These are phyloP conservation scores for Pseudomugil tenellus DNA, from an alignment of 2,797 vertebrate species.

Conservation along the genomic window DNA sequence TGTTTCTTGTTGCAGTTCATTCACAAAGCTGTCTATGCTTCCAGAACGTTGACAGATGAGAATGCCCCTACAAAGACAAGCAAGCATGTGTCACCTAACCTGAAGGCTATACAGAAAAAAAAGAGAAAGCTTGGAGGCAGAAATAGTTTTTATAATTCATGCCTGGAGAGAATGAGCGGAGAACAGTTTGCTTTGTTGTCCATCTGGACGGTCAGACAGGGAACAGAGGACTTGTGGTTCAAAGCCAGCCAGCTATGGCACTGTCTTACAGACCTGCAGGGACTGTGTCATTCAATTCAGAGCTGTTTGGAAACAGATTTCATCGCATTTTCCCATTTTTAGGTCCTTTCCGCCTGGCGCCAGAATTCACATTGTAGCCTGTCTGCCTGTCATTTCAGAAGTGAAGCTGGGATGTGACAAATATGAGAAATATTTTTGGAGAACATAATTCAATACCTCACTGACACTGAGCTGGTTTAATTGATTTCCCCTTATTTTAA, in stretches of 20 bases:
- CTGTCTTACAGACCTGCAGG: conserved; percentile 56
- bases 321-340: conserved; percentile 69
- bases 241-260: conserved; percentile 56
- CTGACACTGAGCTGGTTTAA: conserved; percentile 48
- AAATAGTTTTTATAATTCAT: conserved; percentile 72
- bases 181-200: conserved; percentile 70
- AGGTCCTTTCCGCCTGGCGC: conserved; percentile 51
- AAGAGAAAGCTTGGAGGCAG: conserved; percentile 6
- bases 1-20: conserved; percentile 54
- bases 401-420: conserved; percentile 15
- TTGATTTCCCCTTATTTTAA: conserved; percentile 23
- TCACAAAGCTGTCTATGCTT: conserved; percentile 54
- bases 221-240: conserved; percentile 62
- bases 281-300: conserved; percentile 53
- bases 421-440: conserved; percentile 60
- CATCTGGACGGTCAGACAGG: conserved; percentile 53
- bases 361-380: conserved; percentile 54
- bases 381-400: conserved; percentile 59
- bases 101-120: conserved; percentile 29
- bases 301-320: conserved; percentile 66
- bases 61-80: conserved; percentile 42
- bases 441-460: conserved; percentile 70
- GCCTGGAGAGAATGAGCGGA: conserved; percentile 53
- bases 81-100: conserved; percentile 26
- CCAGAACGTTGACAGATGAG: conserved; percentile 59